Conservation (phyloP, 2,888 invertebrate genomes). For the Cryptocephalus primarius region DNA sequence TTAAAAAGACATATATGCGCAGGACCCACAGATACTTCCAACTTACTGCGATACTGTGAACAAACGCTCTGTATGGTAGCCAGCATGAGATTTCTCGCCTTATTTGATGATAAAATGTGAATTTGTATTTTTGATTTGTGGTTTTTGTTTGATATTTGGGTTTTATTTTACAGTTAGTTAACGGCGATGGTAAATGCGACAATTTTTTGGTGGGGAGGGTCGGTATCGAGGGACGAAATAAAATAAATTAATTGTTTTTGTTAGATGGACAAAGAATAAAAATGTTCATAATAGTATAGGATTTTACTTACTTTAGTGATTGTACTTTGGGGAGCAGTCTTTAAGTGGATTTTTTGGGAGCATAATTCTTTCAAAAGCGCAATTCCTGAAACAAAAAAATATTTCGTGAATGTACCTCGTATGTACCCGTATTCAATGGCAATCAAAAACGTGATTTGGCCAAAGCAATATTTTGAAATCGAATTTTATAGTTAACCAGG, state of each 20-base stretch:
- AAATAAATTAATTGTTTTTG: not conserved
- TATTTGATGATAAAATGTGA: conserved; percentile 11
- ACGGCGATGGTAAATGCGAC: conserved; percentile 3
- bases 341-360: conserved; percentile 59
- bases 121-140: conserved; percentile 3
- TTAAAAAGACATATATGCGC: conserved; percentile 8
- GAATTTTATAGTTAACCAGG: too few relatives aligned
- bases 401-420: too few relatives aligned
- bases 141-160: too few relatives aligned
- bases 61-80: conserved; percentile 35
- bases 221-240: not conserved
- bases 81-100: conserved; percentile 38
- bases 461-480: too few relatives aligned
- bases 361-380: conserved; percentile 53
- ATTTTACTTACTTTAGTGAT: conserved; percentile 17
- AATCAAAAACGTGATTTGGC: too few relatives aligned
- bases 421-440: too few relatives aligned
- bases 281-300: not conserved
- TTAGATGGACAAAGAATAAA: not conserved
- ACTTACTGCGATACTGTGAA: conserved; percentile 40
- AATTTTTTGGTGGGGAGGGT: conserved; percentile 1
- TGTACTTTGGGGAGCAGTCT: conserved; percentile 50
- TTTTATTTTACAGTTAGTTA: too few relatives aligned
- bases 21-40: conserved; percentile 12
- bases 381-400: conserved; percentile 40